phyloP scores from a whole-genome alignment of 2,888 invertebrate genomes.

The Aspidiotus rigidus region DNA sequence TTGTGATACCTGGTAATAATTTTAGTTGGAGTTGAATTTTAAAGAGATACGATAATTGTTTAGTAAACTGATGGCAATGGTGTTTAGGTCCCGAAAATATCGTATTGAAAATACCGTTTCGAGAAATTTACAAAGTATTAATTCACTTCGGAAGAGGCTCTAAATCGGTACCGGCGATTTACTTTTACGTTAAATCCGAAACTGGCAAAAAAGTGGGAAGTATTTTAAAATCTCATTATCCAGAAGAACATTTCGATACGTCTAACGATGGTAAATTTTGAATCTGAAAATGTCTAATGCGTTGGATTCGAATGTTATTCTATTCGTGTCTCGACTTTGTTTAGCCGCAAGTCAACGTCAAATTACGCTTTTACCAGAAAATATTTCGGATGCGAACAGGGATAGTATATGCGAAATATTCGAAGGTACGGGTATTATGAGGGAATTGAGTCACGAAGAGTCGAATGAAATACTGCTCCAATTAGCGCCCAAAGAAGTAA shows the following conservation, averaged over 20 bases:
- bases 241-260: slow-evolving; percentile 47
- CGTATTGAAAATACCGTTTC: slow-evolving; percentile 55
- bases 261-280: slow-evolving; percentile 44
- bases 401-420: slow-evolving; percentile 40
- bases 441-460: slow-evolving; percentile 63
- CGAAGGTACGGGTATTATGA: slow-evolving; percentile 45
- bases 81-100: slow-evolving; percentile 23
- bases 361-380: slow-evolving; percentile 65
- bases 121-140: slow-evolving; percentile 63
- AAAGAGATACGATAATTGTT: not conserved
- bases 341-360: slow-evolving; percentile 59
- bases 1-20: slow-evolving; percentile 45
- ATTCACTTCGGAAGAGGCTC: slow-evolving; percentile 56
- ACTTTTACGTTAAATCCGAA: slow-evolving; percentile 62
- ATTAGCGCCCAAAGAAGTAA: slow-evolving; percentile 55
- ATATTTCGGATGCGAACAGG: slow-evolving; percentile 59
- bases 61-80: too few species aligned
- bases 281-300: slow-evolving; percentile 5
- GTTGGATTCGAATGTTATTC: not conserved
- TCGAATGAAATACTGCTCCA: slow-evolving; percentile 73
- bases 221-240: slow-evolving; percentile 58
- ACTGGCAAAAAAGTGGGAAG: slow-evolving; percentile 62
- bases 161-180: slow-evolving; percentile 65
- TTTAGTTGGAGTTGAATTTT: slow-evolving; percentile 41
- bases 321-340: slow-evolving; percentile 6